These are phyloP conservation scores for Oscheius sp. DNA, from an alignment of 1,140 invertebrate genomes.

Conservation along the genomic window DNA sequence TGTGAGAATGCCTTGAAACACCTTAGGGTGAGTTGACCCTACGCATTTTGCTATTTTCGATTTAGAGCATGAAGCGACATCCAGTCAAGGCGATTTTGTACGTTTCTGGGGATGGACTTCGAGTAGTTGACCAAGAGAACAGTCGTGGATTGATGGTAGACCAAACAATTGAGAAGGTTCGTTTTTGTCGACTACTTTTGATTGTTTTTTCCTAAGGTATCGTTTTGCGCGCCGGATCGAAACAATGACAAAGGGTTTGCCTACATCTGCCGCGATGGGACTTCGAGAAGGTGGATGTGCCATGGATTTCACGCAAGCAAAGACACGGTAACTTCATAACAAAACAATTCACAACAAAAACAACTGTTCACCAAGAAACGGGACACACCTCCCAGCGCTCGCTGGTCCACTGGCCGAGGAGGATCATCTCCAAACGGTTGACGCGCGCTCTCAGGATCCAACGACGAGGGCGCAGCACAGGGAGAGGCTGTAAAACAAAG, in stretches of 20 bases:
- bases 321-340: constrained; percentile 71
- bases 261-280: constrained; percentile 82
- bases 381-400: no score
- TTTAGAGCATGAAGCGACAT: constrained; percentile 69
- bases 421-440: no score
- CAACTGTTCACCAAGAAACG: no score
- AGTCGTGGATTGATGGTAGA: constrained; percentile 94
- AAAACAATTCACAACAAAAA: no score
- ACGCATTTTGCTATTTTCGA: background rate
- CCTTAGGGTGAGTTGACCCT: constrained; percentile 53
- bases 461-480: no score
- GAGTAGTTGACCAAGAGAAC: constrained; percentile 97
- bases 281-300: constrained; percentile 93
- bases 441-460: no score
- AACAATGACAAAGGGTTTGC: constrained; percentile 97
- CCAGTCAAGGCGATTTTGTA: constrained; percentile 85
- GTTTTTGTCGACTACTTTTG: background rate
- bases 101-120: constrained; percentile 91
- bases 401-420: no score
- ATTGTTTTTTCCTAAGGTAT: constrained; percentile 68
- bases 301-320: constrained; percentile 94
- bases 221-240: constrained; percentile 97
- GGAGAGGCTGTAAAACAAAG: no score
- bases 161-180: constrained; percentile 94
- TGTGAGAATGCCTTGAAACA: constrained; percentile 96